phyloP scores from a whole-genome alignment of 2,113 vertebrate species.

The Heliornis fulica region DNA sequence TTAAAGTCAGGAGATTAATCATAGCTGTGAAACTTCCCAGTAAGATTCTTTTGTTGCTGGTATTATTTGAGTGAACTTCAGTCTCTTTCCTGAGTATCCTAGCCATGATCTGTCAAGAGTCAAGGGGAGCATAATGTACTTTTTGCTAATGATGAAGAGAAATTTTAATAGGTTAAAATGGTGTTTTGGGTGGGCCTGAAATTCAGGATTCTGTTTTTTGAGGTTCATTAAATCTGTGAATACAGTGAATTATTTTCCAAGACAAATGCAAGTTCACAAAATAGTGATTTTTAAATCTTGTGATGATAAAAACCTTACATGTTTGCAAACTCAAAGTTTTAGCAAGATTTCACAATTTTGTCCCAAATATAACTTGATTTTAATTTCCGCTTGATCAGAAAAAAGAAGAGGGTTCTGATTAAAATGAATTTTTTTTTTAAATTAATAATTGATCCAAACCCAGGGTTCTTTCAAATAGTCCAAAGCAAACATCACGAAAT shows the following conservation, averaged over 20 bases:
- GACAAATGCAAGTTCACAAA: neutral
- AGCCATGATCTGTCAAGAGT: neutral
- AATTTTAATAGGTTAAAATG: neutral
- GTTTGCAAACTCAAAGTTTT: neutral
- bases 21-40: neutral
- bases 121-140: fast-evolving
- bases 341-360: neutral
- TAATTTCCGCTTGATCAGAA: neutral
- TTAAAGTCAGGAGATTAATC: neutral
- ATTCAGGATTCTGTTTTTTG: neutral
- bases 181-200: neutral
- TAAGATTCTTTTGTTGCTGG: neutral
- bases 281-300: neutral
- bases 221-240: neutral
- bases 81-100: neutral
- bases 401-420: neutral
- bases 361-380: neutral
- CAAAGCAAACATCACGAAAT: neutral
- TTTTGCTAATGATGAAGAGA: neutral
- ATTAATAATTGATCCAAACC: neutral
- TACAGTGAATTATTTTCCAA: neutral
- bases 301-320: neutral
- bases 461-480: neutral
- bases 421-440: too few species aligned
- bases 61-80: neutral